Evolutionary conservation across 2,797 vertebrate genomes (phyloP), one percentile per base, ranked within the genome.

Genomic region (Onychomys leucogaster): DNA sequence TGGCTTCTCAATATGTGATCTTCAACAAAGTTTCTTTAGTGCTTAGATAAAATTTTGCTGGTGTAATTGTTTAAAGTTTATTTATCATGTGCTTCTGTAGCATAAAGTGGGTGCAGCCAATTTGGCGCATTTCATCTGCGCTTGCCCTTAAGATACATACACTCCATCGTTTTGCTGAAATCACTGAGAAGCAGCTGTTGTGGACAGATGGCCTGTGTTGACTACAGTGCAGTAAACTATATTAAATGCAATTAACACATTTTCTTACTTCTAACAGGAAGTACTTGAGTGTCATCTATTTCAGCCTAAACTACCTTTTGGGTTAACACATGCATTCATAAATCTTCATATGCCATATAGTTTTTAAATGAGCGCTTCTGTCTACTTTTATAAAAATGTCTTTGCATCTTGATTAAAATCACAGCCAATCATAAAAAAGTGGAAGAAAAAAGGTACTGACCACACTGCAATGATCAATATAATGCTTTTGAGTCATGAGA

Each of bases 241-340:
- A 97, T 97, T 97, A 98, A 98, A 97, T 95, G 95, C 97, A 98
- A 97, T 98, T 98, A 98, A 76, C 97, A 97, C 97, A 93, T 97
- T 97, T 97, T 95, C 95, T 96, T 96, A 94, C 83, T 95, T 96
- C 71, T 96, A 95, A 94, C 75, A 93, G 91, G 96, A 97, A 97
- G 94, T 94, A 91, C 63, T 94, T 97, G 87, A 97, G 97, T 96
- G 90, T 84, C 95, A 97, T 97, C 94, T 97, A 97, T 97, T 97
- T 97, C 71, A 95, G 83, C 59, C 78, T 91, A 94, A 95, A 96
- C 94, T 96, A 97, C 94, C 93, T 98, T 97, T 97, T 77, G 76
- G 63, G 91, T 88, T 80, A 95, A 84, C 76, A 95, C 76, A 95
- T 57, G 27, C 14, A 92, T 94, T 97, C 95, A 96, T 94, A 96